Percentiles rank a stretch among this genome's conserved stretches.
Evolutionary conservation across 2,797 vertebrate genomes (phyloP).

Genomic region (Sebastes hubbsi): DNA sequence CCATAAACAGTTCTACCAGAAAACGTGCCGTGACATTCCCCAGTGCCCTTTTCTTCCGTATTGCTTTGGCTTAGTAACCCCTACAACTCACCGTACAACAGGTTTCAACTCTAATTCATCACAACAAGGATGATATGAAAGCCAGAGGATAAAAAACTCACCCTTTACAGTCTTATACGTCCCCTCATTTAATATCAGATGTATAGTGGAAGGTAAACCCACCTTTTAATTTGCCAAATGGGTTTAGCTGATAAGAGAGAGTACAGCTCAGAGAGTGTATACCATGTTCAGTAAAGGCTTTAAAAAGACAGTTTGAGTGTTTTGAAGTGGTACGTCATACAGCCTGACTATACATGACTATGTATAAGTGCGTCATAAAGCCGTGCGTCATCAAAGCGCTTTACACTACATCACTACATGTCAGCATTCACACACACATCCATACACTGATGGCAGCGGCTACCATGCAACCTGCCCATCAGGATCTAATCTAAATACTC

Average conservation of each 20-base stretch:
- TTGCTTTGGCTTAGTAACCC: conserved; percentile 52
- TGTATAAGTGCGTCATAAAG: too few relatives aligned
- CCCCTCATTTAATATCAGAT: conserved; percentile 3
- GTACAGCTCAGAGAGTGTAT: not conserved
- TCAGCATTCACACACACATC: too few relatives aligned
- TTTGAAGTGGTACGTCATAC: too few relatives aligned
- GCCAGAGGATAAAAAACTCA: conserved; percentile 9
- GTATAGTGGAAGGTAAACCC: conserved; percentile 8
- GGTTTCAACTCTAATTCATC: conserved; percentile 35
- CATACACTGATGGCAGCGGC: too few relatives aligned
- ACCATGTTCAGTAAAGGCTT: not conserved
- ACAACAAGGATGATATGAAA: conserved; percentile 7
- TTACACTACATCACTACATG: too few relatives aligned
- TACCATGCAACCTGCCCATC: too few relatives aligned
- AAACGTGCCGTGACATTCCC: conserved; percentile 34
- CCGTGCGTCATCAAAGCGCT: too few relatives aligned
- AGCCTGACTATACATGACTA: too few relatives aligned
- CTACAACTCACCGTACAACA: conserved; percentile 16
- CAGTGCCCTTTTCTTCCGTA: conserved; percentile 33
- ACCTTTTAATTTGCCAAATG: conserved; percentile 46
- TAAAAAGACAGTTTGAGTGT: too few relatives aligned
- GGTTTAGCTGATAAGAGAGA: conserved; percentile 1
- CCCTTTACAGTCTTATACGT: not conserved
- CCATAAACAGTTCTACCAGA: conserved; percentile 42
- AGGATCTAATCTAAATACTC: too few relatives aligned